These are phyloP conservation scores for Coracopsis vasa DNA, from an alignment of 2,113 vertebrate species.

Conservation along the genomic window DNA sequence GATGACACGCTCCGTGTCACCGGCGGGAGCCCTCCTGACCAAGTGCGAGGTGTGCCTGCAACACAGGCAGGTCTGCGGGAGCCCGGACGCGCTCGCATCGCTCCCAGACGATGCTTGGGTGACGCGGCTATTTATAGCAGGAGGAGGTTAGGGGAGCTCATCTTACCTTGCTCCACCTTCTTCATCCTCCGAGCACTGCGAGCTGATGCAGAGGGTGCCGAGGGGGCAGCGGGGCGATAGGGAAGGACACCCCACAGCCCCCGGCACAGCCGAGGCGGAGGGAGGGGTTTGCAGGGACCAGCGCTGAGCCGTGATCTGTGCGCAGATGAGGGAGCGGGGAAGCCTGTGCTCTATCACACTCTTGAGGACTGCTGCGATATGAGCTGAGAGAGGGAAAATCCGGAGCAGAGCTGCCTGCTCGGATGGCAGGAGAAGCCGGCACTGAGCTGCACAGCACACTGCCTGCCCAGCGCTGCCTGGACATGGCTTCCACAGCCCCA, in stretches of 20 bases:
- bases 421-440: neutral
- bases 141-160: neutral
- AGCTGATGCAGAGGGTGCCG: neutral
- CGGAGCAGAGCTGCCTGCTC: neutral
- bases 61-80: neutral
- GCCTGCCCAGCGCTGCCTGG: neutral
- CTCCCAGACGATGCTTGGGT: neutral
- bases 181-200: neutral
- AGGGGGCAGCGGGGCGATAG: neutral
- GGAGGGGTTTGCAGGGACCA: neutral
- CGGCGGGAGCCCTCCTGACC: neutral
- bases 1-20: neutral
- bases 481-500: neutral
- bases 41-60: neutral
- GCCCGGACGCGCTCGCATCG: neutral
- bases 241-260: neutral
- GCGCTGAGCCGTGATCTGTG: neutral
- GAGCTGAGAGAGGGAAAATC: neutral
- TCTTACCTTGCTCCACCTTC: conserved; percentile 17
- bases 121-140: neutral
- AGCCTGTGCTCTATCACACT: neutral
- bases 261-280: neutral
- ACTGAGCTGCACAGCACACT: accelerated
- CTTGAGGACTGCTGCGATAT: neutral
- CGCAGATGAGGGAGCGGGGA: neutral